Base-by-base conservation (phyloP, 2,113 vertebrate species). In the Neogale vison region DNA sequence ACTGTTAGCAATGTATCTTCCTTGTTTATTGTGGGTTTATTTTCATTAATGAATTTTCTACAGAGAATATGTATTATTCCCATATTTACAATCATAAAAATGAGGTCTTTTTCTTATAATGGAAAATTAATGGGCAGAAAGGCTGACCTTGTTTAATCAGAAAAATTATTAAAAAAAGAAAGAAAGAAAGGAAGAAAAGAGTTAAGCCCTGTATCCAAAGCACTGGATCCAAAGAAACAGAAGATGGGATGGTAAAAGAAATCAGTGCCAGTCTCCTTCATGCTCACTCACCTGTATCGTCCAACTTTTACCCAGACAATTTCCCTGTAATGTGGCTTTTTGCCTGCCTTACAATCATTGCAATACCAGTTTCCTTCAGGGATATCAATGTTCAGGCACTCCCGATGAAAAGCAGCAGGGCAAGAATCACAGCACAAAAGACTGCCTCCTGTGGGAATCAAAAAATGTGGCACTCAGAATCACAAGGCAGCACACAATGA, bases 291-390 rank as follows among this genome's bases (percentile, higher is more conserved):
- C 99, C 99, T 99, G 99, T 99, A 99, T 50, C 99, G 99, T 8
- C 99, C 99, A 29, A 99, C 99, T 98, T 99, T 99, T 89, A 99
- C 99, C 99, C 99, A 99, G 69, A 99, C 99, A 94, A 99, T 99
- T 98, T 99, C 99, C 98, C 99, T 99, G 98, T 99, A 99, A 98
- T 99, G 99, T 23, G 99, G 99, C 84, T 99, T 99, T 99, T 99
- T 99, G 97, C 99, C 99, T 23, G 99, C 99, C 95, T 99, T 99
- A 98, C 99, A 99, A 98, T 99, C 99, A 72, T 99, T 99, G 98
- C 99, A 99, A 98, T 99, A 99, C 99, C 99, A 99, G 98, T 99
- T 99, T 97, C 99, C 99, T 98, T 99, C 99, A 10, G 99, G 99
- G 99, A 99, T 99, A 95, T 99, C 99, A 47, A 99, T 99, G 98